Evolutionary conservation across 2,797 vertebrate species (phyloP), one percentile per base, ranked within the genome.

Genomic region (Momotus momota): DNA sequence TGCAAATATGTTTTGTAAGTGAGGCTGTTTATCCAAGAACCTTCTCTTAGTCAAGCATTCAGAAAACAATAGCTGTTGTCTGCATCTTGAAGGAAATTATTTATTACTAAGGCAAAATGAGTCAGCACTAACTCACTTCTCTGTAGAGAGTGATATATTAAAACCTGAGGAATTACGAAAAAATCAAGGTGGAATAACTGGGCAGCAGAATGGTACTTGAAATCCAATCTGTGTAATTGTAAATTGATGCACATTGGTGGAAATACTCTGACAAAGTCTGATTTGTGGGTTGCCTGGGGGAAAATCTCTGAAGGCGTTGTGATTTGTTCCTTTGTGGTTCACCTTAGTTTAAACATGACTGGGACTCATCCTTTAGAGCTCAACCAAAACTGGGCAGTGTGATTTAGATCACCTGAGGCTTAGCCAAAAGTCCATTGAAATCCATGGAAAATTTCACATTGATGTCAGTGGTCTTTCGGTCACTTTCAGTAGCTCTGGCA

Each of bases 1-100:
- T 81, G 94, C 71, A 88, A 93, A 81, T 94, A 71, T 45, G 23
- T 90, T 93, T 94, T 84, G 60, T 52, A 88, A 96, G 85, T 55
- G 62, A 86, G 82, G 72, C 60, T 86, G 60, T 96, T 95, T 95
- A 94, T 94, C 86, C 70, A 90, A 52, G 51, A 79, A 62, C 73
- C 87, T 90, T 84, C 77, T 91, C 81, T 73, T 81, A 94, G 87
- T 86, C 86, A 86, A 54, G 73, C 21, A 2, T 95, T 95, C 86
- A 77, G 62, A 73, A 81, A 90, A 81, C 66, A 81, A 77, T 85
- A 96, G 77, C 86, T 85, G 85, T 79, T 94, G 75, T 88, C 94
- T 88, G 71, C 10, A 33, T 94, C 90, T 86, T 67, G 52, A 85
- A 95, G 57, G 88, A 88, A 95, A 93, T 94, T 91, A 93, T 94